These are phyloP conservation scores for Palythoa caribaeorum DNA, from an alignment of 92 coral and sea anemone species.

Conservation along the genomic window DNA sequence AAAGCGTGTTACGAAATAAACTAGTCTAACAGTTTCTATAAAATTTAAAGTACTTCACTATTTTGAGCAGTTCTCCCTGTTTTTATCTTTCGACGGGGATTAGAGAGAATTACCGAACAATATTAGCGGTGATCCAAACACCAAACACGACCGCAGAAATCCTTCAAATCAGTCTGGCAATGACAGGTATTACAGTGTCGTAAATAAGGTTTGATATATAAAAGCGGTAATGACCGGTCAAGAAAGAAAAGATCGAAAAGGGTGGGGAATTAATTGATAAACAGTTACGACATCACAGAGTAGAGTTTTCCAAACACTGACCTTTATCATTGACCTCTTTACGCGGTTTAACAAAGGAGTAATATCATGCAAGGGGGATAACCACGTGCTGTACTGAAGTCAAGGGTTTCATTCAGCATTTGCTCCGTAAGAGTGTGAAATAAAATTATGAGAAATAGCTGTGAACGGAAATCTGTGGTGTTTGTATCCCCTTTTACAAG, in stretches of 20 bases:
- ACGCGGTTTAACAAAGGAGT: not conserved
- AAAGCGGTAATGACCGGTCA: constrained; percentile 16
- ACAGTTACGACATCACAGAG: constrained; percentile 19
- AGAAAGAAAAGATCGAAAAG: constrained; percentile 4
- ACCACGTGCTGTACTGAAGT: not conserved
- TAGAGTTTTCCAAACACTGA: not conserved
- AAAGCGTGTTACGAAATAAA: too few relatives aligned
- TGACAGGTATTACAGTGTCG: constrained; percentile 12
- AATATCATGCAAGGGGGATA: not conserved
- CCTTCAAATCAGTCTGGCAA: not conserved
- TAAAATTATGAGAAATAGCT: constrained; percentile 12
- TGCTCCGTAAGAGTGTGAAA: not conserved
- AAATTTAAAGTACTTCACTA: not conserved
- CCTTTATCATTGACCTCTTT: not conserved
- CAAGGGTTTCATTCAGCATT: not conserved
- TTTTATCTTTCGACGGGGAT: constrained; percentile 31
- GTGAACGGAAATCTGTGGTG: not conserved
- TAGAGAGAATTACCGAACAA: constrained; percentile 11
- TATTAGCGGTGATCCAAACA: too few relatives aligned
- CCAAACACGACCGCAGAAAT: not conserved
- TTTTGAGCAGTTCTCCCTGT: not conserved
- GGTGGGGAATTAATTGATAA: constrained; percentile 15
- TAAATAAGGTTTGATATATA: not conserved
- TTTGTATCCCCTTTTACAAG: constrained; percentile 16
- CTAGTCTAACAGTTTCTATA: not conserved